Evolutionary conservation across 92 coral and sea anemone species (phyloP).

Genomic region (Porites evermanni): DNA sequence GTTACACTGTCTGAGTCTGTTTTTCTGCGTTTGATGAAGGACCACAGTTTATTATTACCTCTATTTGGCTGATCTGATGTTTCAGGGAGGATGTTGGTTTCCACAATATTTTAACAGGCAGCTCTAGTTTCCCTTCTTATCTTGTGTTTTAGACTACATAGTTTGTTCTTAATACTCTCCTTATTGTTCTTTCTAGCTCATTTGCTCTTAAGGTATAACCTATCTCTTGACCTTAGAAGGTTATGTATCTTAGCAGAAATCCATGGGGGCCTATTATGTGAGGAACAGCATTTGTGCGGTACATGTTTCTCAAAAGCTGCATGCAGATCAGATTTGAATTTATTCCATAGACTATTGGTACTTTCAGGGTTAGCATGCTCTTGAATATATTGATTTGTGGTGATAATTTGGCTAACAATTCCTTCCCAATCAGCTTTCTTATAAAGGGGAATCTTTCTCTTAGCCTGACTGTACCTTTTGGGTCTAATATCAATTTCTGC

Average conservation of each 20-base stretch:
- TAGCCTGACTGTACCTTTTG: constrained; percentile 16
- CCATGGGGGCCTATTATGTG: constrained; percentile 54
- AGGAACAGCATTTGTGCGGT: constrained; percentile 40
- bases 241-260: constrained; percentile 42
- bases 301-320: constrained; percentile 37
- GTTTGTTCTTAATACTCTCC: constrained; percentile 20
- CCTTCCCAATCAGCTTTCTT: constrained; percentile 21
- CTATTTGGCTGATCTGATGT: background rate
- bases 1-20: too few species aligned
- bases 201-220: constrained; percentile 26
- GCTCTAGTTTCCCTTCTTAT: constrained; percentile 13
- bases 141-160: background rate
- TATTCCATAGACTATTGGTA: constrained; percentile 26
- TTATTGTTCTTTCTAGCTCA: constrained; percentile 6
- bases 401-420: constrained; percentile 4
- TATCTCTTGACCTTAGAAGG: constrained; percentile 20
- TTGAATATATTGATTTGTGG: constrained; percentile 4
- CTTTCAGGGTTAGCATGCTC: constrained; percentile 18
- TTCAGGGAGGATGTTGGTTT: background rate
- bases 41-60: background rate
- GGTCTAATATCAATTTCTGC: constrained; percentile 36
- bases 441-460: constrained; percentile 16
- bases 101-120: background rate
- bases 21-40: background rate
- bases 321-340: constrained; percentile 45